Percentiles rank a stretch among this genome's conserved stretches.
Evolutionary conservation across 2,113 vertebrate species (phyloP).

Genomic region (Anhinga rufa): DNA sequence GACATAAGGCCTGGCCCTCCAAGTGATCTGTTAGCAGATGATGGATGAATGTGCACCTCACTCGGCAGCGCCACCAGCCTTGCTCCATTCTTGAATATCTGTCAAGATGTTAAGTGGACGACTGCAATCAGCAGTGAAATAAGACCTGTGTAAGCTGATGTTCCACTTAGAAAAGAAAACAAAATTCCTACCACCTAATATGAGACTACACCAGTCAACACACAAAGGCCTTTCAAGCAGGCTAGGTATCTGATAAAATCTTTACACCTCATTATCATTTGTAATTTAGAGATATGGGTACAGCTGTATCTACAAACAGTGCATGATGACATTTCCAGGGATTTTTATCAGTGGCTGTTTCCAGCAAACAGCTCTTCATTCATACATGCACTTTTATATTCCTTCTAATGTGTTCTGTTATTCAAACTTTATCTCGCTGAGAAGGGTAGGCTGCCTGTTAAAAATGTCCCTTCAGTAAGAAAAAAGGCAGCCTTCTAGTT

Average conservation of each 20-base stretch:
- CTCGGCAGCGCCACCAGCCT: conserved; percentile 70
- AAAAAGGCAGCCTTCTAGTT: background rate
- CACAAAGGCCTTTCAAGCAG: conserved; percentile 54
- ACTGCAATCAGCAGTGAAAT: conserved; percentile 87
- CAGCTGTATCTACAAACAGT: conserved; percentile 55
- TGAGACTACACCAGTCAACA: conserved; percentile 46
- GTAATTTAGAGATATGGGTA: conserved; percentile 48
- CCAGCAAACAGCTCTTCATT: background rate
- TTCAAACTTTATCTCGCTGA: background rate
- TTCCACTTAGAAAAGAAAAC: conserved; percentile 85
- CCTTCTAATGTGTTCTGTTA: background rate
- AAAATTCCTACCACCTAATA: conserved; percentile 63
- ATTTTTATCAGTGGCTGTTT: conserved; percentile 11
- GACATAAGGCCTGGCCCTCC: conserved; percentile 34
- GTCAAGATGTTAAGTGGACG: conserved; percentile 89
- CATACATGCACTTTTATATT: background rate
- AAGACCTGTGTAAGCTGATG: conserved; percentile 89
- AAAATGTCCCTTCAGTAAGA: background rate
- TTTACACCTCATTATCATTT: conserved; percentile 71
- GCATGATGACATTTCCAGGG: conserved; percentile 59
- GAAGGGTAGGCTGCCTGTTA: background rate
- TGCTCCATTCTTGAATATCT: conserved; percentile 79
- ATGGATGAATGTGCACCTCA: conserved; percentile 81
- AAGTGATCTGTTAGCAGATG: conserved; percentile 85
- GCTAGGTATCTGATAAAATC: conserved; percentile 74